These are phyloP conservation scores for Peromyscus leucopus DNA, from an alignment of 2,113 vertebrate species.

Conservation along the genomic window DNA sequence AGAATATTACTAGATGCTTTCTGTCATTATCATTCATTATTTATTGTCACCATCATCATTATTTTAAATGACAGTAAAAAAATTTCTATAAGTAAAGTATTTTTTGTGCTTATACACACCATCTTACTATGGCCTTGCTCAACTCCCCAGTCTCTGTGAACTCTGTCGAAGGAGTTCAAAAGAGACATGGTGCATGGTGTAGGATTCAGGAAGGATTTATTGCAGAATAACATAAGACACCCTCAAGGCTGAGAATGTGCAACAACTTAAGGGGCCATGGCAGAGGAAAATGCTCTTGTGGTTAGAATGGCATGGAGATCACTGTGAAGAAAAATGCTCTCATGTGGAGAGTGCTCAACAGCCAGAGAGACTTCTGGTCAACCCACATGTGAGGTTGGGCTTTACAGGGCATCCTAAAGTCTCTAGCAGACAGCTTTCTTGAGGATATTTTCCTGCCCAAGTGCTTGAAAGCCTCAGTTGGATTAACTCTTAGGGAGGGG, in stretches of 20 bases:
- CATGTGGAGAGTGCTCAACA: neutral
- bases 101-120: neutral
- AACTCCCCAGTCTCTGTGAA: neutral
- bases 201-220: neutral
- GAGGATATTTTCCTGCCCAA: neutral
- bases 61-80: neutral
- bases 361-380: neutral
- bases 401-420: neutral
- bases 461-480: neutral
- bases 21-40: neutral
- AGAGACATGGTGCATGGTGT: neutral
- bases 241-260: neutral
- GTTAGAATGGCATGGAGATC: neutral
- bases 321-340: neutral
- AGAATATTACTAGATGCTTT: neutral
- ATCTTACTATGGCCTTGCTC: neutral
- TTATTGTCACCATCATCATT: neutral
- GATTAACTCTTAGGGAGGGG: neutral
- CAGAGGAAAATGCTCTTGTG: neutral
- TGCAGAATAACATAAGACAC: neutral
- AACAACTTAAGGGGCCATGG: neutral
- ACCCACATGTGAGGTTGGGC: too few species aligned
- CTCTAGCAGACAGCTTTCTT: neutral
- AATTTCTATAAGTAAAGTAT: conserved; percentile 1
- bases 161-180: neutral